Evolutionary conservation across 2,797 vertebrate genomes (phyloP), one percentile per base, ranked within the genome.

Genomic region (Melanotaenia trifasciata): DNA sequence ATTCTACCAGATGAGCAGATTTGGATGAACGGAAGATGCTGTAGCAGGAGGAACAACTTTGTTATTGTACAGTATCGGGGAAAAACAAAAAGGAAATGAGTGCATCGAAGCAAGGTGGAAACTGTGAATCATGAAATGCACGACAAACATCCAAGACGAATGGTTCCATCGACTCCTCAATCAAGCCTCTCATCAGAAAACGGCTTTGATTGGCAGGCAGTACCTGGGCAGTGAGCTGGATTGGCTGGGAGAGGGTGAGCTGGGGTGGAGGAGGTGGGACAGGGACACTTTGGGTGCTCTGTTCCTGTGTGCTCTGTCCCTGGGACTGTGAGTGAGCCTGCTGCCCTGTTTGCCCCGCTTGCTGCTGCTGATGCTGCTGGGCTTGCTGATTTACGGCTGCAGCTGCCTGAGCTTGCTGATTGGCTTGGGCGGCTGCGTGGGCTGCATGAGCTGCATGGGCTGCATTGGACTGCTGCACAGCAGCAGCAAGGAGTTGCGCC

Each of bases 151-250:
- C 75, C 56, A 45, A 38, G 24, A 67, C 35, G 8, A 61, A 53
- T 22, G 33, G 58, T 67, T 83, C 70, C 50, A 50, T 35, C 51
- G 61, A 58, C 69, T 11, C 78, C 71, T 87, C 70, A 78, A 80
- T 80, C 72, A 83, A 54, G 72, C 59, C 14, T 12, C 53, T 71
- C 58, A 56, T 68, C 80, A 70, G 75, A 47, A 80, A 62, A 60
- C 50, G 67, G 63, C 67, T 71, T 7, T 70, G 81, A 81, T 74
- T 70, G 83, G 83, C 51, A 56, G 62, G 72, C 81, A 68, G 83
- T 97, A 98, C 97, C 96, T 97, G 96, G 91, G 97, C 96, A 58
- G 96, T 97, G 90, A 98, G 96, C 93, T 98, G 97, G 93, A 98
- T 96, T 84, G 97, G 96, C 87, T 98, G 96, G 76, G 97, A 96